Base-by-base conservation (phyloP, 2,888 invertebrate species). In the Lithophane ornitopus region DNA sequence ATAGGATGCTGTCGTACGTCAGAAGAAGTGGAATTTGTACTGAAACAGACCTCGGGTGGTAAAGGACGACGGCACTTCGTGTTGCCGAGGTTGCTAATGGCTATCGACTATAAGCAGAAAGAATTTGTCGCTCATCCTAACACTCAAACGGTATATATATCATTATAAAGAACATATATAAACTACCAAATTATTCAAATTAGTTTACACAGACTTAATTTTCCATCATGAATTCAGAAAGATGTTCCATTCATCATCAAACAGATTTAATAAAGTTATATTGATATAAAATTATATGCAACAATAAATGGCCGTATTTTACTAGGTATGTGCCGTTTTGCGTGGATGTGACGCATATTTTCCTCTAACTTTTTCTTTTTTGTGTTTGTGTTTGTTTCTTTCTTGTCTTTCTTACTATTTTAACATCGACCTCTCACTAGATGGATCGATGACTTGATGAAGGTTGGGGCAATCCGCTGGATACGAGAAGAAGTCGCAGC, bases 111-210 rank as follows among this genome's bases (percentile, higher is more conserved):
- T 88, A 97, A 97, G 82, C 98, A 98, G 89, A 98, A 98, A 89
- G 97, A 97, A 90, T 98, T 98, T 90, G 97, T 98, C 0, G 98
- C 98, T 8, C 98, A 98, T 93, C 97, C 98, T 0, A 97, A 98
- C 90, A 97, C 98, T 28, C 98, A 98, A 90, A 97, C 98, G 94
- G 97, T 97, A 85, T 4, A 26, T 34, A 34, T n/a, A n/a, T n/a
- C 16, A 46, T 4, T 49, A 49, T 49, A 19, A 34, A 34, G 6
- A 6, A 6, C 34, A 4, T 19, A 49, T 4, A 44, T 44, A 44
- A 34, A 34, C 11, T 61, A 22, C 61, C 8, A 4, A 22, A 39
- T 11, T 22, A 58, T n/a, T 39, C n/a, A 39, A 26, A 34, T 28
- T 28, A 16, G 1, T 34, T 34, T 22, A 9, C 1, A 9, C 1